Conservation (phyloP, 2,888 invertebrate species). For the Diloba caeruleocephala region DNA sequence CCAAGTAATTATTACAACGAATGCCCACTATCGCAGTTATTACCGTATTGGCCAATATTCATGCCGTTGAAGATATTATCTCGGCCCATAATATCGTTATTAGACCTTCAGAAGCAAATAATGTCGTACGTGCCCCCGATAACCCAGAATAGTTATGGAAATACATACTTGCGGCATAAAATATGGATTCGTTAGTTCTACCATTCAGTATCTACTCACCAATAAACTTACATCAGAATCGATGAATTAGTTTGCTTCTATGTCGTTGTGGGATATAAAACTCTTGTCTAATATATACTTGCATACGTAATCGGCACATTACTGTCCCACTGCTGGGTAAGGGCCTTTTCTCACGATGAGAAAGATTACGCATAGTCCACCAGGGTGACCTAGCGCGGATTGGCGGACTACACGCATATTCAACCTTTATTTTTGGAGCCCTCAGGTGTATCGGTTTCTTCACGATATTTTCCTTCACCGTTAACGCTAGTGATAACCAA, state of each 20-base stretch:
- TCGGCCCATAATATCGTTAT: constrained; percentile 63
- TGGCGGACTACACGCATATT: no score
- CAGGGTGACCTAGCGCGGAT: no score
- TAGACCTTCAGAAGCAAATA: constrained; percentile 72
- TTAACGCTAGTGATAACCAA: no score
- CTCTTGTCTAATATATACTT: no score
- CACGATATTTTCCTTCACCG: no score
- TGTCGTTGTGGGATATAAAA: not conserved
- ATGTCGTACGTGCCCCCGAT: constrained; percentile 69
- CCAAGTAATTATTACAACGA: constrained; percentile 62
- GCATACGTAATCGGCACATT: no score
- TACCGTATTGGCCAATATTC: constrained; percentile 70
- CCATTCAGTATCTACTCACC: constrained; percentile 17
- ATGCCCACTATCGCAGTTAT: constrained; percentile 61
- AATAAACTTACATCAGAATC: constrained; percentile 17
- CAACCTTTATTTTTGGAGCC: no score
- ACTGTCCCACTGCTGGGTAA: no score
- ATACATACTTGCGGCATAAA: constrained; percentile 45
- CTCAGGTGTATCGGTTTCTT: no score
- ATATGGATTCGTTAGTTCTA: constrained; percentile 45
- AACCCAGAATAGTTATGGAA: constrained; percentile 66
- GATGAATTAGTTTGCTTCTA: constrained; percentile 19
- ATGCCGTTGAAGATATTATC: constrained; percentile 71
- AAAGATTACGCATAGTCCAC: no score
- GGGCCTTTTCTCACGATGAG: no score